phyloP scores from a whole-genome alignment of 2,797 vertebrate genomes.

The Aphelocoma californica region DNA sequence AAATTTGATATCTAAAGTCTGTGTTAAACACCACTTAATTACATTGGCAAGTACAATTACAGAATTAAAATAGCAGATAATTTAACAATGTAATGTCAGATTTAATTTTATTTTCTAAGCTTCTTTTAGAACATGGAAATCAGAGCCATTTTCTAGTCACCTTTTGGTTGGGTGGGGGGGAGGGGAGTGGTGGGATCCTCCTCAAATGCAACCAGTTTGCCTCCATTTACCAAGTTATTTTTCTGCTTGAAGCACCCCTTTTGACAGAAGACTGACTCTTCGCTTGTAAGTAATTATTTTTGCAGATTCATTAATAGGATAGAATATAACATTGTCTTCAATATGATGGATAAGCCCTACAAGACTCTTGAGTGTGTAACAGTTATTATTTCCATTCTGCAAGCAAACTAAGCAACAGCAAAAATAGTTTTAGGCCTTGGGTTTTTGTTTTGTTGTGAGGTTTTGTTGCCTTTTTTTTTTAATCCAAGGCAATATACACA shows the following conservation, averaged over 20 bases:
- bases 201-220: neutral
- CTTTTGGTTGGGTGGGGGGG: neutral
- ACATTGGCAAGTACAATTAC: neutral
- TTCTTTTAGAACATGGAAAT: neutral
- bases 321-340: neutral
- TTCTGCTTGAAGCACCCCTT: neutral
- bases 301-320: neutral
- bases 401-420: neutral
- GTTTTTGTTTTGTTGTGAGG: rapidly evolving
- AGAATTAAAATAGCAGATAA: neutral
- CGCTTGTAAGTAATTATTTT: neutral
- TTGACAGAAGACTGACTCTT: neutral
- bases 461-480: neutral
- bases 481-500: neutral
- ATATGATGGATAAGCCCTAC: neutral
- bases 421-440: neutral
- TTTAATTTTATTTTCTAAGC: neutral
- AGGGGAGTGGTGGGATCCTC: neutral
- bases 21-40: neutral
- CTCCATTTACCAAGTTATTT: neutral
- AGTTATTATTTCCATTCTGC: neutral
- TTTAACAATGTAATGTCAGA: neutral
- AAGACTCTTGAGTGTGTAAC: neutral
- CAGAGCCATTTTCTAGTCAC: neutral
- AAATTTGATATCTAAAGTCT: neutral